Base-by-base conservation (phyloP, 2,797 vertebrate species). In the Acanthurus lineatus region DNA sequence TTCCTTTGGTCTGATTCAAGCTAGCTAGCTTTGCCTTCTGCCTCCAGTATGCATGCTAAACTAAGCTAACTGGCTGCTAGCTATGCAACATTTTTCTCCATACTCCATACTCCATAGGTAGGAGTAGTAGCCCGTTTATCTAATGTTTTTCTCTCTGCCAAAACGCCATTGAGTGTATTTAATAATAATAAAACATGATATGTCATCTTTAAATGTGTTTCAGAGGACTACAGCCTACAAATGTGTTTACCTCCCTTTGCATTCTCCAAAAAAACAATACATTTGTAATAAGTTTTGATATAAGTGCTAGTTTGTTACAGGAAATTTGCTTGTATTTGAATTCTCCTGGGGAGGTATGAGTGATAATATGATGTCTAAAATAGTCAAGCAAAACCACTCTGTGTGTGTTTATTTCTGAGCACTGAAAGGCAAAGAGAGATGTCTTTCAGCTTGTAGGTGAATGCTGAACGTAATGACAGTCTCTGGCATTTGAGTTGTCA, bases 401-500 rank as follows among this genome's bases (percentile, higher is more conserved):
- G 45, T 17, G 19, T 17, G 19, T 17, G 61, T 83, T 53, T 68
- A 57, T 82, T 83, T 85, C 48, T 61, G 73, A 79, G 69, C 49
- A 3, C 9, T 16, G 61, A 69, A 60, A 64, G 56, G 49, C 25
- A 7, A 10, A 48, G 64, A 60, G 66, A 67, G 64, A 85, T 60
- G 66, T 80, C 73, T 84, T 52, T 19, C 48, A 59, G 75, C 81
- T 72, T 69, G 70, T 60, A 81, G 82, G 68, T 59, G 77, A 83
- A 75, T 65, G 11, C 67, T 62, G 45, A 74, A 78, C 53, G 57
- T 72, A 72, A 79, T 82, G 87, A 84, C 81, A 79, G 73, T 81
- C 60, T 57, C 54, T 77, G 76, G 60, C 67, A 69, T 88, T 88
- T 88, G 59, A 91, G 76, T 79, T 87, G 85, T 86, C 88, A 89